phyloP scores from a whole-genome alignment of 1,140 invertebrate genomes.

The Zaprionus inermis region DNA sequence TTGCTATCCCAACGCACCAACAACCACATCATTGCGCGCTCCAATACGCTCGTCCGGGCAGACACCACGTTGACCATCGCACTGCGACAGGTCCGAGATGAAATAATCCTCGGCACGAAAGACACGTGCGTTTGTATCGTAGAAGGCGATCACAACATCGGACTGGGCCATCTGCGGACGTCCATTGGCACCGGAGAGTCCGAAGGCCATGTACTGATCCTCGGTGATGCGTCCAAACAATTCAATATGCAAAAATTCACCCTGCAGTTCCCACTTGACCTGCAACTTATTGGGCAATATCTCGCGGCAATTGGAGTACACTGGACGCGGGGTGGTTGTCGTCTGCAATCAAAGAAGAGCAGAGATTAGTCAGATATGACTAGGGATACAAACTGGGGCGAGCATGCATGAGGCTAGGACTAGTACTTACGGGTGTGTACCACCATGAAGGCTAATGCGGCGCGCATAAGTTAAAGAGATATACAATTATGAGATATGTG shows the following conservation, averaged over 20 bases:
- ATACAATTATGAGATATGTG: conserved; percentile 73
- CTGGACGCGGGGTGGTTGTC: conserved; percentile 86
- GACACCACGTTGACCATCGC: conserved; percentile 92
- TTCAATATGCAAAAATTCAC: conserved; percentile 90
- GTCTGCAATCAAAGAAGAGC: conserved; percentile 83
- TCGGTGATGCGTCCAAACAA: conserved; percentile 90
- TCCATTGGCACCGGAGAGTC: conserved; percentile 91
- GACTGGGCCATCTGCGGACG: conserved; percentile 90
- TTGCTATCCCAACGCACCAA: conserved; percentile 84
- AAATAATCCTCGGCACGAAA: conserved; percentile 94
- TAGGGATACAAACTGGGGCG: neutral
- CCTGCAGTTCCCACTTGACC: conserved; percentile 91
- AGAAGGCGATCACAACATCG: conserved; percentile 93
- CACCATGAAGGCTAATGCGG: conserved; percentile 91
- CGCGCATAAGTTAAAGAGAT: conserved; percentile 73
- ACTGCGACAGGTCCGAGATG: conserved; percentile 92
- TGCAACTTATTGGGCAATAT: conserved; percentile 91
- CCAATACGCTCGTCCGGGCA: conserved; percentile 93
- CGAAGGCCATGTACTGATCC: conserved; percentile 95
- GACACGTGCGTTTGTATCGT: conserved; percentile 88
- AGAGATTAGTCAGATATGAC: conserved; percentile 1
- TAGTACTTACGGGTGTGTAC: conserved; percentile 93
- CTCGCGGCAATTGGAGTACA: conserved; percentile 90
- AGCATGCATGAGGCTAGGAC: conserved; percentile 64
- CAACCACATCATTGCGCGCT: conserved; percentile 91